Conservation (phyloP, 2,888 invertebrate species). For the Rhopalosiphum nymphaeae region DNA sequence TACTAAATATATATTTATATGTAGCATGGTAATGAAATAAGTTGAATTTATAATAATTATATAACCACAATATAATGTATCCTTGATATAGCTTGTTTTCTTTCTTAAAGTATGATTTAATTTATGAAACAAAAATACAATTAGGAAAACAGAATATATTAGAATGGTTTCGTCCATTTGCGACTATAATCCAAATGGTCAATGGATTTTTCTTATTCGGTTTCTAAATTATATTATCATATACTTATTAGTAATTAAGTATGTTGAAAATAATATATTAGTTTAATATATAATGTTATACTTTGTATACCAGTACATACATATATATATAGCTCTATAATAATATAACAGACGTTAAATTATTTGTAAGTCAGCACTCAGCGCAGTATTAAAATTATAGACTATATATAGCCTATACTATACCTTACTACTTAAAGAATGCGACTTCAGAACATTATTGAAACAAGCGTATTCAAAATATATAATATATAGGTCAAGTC, state of each 20-base stretch:
- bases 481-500: conserved; percentile 10
- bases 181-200: not conserved
- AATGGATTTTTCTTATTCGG: not conserved
- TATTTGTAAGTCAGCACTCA: not conserved
- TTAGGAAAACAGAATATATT: not conserved
- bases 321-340: not conserved
- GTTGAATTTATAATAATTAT: not conserved
- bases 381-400: not conserved
- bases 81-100: not conserved
- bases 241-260: not conserved
- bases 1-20: not conserved
- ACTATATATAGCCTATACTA: not conserved
- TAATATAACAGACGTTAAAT: not conserved
- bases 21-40: not conserved
- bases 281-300: not conserved
- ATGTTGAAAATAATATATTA: not conserved
- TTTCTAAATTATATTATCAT: not conserved
- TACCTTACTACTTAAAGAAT: not conserved
- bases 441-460: not conserved
- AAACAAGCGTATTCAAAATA: not conserved
- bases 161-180: not conserved
- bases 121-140: not conserved
- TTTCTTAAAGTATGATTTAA: not conserved
- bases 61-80: not conserved
- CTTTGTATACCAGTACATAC: not conserved